Evolutionary conservation across 2,797 vertebrate genomes (phyloP), one percentile per base, ranked within the genome.

Genomic region (Thunnus albacares): DNA sequence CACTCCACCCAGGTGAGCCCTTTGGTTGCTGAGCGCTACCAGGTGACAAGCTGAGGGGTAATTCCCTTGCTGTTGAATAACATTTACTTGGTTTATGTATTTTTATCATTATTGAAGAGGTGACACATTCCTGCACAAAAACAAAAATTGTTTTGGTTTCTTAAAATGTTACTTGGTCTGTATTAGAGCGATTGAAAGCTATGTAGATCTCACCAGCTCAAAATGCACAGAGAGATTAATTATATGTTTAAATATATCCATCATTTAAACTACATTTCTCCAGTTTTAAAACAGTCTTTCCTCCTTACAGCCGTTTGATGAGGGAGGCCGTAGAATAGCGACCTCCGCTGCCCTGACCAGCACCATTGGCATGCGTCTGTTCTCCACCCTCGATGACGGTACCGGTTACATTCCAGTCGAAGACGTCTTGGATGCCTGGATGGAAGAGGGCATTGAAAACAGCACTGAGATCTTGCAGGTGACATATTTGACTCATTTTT

Each of bases 381-480:
- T 99, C 94, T 98, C 98, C 68, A 94, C 87, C 73, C 93, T 99
- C 55, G 98, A 99, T 4, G 98, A 99, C 0, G 98, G 98, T 0
- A 95, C 96, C 13, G 98, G 98, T 8, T 96, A 96, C 0, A 95
- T 96, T 0, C 94, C 96, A 0, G 97, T 93, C 10, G 98, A 99
- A 75, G 86, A 86, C 2, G 70, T 99, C 58, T 92, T 99, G 6
- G 97, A 99, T 55, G 92, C 95, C 71, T 99, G 98, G 98, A 95
- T 97, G 68, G 96, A 98, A n/a, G 97, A 98, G 67, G 98, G 98
- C 22, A 92, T 99, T 2, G 96, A 98, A 56, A 98, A 99, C 93
- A 96, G 98, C 85, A 90, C 95, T 11, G 97, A 98, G 62, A 97
- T 99, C 91, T 93, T 99, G 51, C 96, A 98, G 97, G 97, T 98